Base-by-base conservation (phyloP, 2,113 vertebrate species). In the Apodemus sylvaticus region DNA sequence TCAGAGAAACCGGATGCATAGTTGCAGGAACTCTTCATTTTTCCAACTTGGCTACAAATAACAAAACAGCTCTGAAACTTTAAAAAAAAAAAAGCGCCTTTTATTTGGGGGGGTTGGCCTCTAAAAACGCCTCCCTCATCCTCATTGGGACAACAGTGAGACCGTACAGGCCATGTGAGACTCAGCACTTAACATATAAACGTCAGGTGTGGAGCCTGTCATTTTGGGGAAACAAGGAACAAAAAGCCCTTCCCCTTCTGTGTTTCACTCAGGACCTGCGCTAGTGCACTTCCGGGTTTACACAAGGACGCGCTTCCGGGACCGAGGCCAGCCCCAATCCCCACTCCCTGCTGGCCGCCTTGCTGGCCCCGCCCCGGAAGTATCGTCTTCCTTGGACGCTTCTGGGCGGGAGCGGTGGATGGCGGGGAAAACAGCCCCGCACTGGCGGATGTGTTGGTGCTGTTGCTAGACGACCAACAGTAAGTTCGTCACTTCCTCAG, bases 401-500 rank as follows among this genome's bases (percentile, higher is more conserved):
- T 36, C 62, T 0, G 71, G 68, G 60, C 90, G 97, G 97, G 96
- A 97, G 76, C 81, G 0, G 96, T 26, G 36, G 13, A 0, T 20
- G 66, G 94, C 78, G 17, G 95, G 68, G 77, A 88, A 42, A 0
- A 45, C 29, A 78, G 90, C 1, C 3, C 51, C 17, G n/a, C 45
- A 10, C 3, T 5, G 73, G 74, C 5, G 14, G 89, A 36, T 90
- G 71, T 55, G 96, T 94, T 62, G 81, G 51, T 31, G 13, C 66
- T 86, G 96, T 97, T 97, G 96, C 97, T 97, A 97, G 96, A 96
- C 96, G 55, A 97, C 97, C 81, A 36, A 48, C 87, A 4, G 36
- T 70, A 39, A 55, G 14, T 42, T 96, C 97, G 97, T 97, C 97
- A 97, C 97, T 97, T 97, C 96, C 96, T 97, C 73, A 83, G 77